Evolutionary conservation across 92 coral and sea anemone genomes (phyloP), one percentile per base, ranked within the genome.

Genomic region (Muricea muricata): DNA sequence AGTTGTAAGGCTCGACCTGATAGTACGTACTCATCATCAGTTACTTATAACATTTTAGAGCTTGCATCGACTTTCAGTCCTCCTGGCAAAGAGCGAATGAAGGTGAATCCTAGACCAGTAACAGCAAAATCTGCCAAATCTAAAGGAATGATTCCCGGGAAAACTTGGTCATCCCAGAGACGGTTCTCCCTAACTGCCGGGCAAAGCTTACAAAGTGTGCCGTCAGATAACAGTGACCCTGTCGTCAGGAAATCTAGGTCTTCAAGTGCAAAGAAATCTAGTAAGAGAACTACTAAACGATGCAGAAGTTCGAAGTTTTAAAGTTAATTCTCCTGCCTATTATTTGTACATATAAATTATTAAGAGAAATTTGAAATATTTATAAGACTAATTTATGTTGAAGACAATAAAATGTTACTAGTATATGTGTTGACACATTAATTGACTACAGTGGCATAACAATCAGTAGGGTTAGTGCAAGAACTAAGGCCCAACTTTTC

Each of bases 131-230:
- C 81, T 11, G 81, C 81, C 1, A 76, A 55, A 34, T 78, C 83
- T n/a, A 96, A 90, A 52, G 98, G 98, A 15, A 58, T 89, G 41
- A 81, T 90, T 55, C 92, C 99, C 18, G 97, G 99, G 2, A 96
- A 96, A 81, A 93, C 94, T 54, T 86, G 75, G 84, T 83, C 60
- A 50, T 96, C 99, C 0, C 99, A 96, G 65, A 85, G 98, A 30
- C 87, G 93, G 24, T 85, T 93, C 63, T 96, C 99, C 5, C 78
- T 96, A 26, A 93, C 98, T 18, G 75, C 90, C 56, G 98, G 92
- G 1, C 83, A 78, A 52, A 34, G 39, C 9, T 7, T 29, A 23
- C 65, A 30, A 34, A n/a, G 31, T 31, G 14, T 58, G 33, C 32
- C 69, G 58, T 39, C 83, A 4, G 70, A 78, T 55, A 25, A 7